Evolutionary conservation across 53 echinoderm and acorn worm species (phyloP).

Genomic region (Henricia sp.): DNA sequence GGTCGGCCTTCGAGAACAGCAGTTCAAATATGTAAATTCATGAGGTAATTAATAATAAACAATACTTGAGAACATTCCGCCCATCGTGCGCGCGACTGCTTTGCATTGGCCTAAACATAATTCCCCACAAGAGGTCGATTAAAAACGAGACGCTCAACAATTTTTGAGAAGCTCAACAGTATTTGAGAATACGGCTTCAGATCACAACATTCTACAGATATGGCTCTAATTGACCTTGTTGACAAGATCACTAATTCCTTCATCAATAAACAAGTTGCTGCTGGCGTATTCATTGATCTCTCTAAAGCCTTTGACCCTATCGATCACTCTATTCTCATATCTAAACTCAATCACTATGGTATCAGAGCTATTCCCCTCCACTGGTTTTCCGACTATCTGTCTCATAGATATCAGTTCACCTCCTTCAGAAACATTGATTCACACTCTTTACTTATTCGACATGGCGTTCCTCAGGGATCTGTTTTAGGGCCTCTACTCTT

Average conservation of each 20-base stretch:
- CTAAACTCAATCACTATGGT: background rate
- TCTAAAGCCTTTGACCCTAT: conserved; percentile 23
- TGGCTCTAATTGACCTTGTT: background rate
- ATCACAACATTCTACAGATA: background rate
- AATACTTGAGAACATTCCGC: too few relatives aligned
- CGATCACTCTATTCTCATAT: background rate
- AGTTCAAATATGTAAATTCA: too few relatives aligned
- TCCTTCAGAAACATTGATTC: background rate
- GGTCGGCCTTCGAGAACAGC: too few relatives aligned
- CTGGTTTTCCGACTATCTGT: background rate
- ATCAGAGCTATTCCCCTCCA: background rate
- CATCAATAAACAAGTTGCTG: background rate
- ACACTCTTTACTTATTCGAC: background rate
- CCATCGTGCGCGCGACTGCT: too few relatives aligned
- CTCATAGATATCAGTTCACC: background rate
- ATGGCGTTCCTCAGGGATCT: background rate
- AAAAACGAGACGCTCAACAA: too few relatives aligned
- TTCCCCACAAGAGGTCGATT: too few relatives aligned
- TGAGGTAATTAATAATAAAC: too few relatives aligned
- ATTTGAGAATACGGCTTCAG: conserved; percentile 28
- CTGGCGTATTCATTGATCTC: background rate
- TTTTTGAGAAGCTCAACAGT: too few relatives aligned
- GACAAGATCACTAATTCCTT: background rate
- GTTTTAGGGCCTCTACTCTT: conserved; percentile 8
- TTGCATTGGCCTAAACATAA: too few relatives aligned